Evolutionary conservation across 2,113 vertebrate species (phyloP).

Genomic region (Erythrocercus mccallii): DNA sequence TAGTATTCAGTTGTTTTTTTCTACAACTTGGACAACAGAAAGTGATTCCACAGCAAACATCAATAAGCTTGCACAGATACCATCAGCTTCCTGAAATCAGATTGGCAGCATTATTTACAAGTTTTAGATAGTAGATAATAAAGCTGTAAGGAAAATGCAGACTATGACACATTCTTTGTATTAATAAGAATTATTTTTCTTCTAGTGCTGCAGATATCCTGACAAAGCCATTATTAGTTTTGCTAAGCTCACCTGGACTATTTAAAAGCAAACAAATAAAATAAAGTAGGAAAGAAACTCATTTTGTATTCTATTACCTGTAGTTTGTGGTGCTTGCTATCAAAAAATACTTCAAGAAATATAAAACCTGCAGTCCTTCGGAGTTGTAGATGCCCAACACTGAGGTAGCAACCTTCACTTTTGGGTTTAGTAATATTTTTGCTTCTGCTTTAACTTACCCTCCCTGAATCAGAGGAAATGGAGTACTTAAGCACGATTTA

Average conservation of each 20-base stretch:
- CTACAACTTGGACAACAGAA: not conserved
- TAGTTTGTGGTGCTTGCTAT: not conserved
- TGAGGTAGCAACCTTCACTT: not conserved
- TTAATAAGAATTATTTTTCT: conserved; percentile 35
- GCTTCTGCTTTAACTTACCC: not conserved
- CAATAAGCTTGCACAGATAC: conserved; percentile 17
- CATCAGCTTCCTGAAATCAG: conserved; percentile 35
- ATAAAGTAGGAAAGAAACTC: not conserved
- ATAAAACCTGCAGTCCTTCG: not conserved
- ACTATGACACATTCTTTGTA: not conserved
- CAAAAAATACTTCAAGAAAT: not conserved
- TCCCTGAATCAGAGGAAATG: not conserved
- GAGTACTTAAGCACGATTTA: not conserved
- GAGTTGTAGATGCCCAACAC: not conserved
- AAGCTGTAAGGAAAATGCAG: conserved; percentile 30
- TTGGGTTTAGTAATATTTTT: not conserved
- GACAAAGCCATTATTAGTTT: not conserved
- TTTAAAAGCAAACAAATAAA: not conserved
- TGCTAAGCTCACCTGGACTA: not conserved
- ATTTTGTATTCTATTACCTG: not conserved
- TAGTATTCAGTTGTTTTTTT: not conserved
- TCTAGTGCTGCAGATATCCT: not conserved
- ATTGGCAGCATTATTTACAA: conserved; percentile 42
- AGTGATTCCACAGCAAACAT: not conserved
- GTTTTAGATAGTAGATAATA: conserved; percentile 30